phyloP scores from a whole-genome alignment of 35 echinoderm and acorn worm genomes.

The Lytechinus pictus region DNA sequence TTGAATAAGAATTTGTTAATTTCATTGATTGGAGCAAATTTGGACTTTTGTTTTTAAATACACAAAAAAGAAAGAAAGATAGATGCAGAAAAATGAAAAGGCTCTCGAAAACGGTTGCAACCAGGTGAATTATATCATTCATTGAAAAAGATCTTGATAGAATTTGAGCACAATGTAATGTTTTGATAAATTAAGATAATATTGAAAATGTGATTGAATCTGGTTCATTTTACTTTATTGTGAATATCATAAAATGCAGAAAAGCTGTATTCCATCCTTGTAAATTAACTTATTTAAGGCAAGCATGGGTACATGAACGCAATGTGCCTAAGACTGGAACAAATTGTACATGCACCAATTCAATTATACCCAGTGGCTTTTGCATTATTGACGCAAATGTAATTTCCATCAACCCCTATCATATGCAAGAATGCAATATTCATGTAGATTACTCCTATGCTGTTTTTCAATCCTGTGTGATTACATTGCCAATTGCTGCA shows the following conservation, averaged over 20 bases:
- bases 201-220: too few species aligned
- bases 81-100: too few species aligned
- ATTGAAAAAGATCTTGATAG: too few species aligned
- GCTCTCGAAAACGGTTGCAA: too few species aligned
- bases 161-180: too few species aligned
- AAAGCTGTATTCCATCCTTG: neutral
- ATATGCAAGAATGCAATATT: neutral
- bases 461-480: neutral
- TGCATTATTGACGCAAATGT: neutral
- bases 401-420: neutral
- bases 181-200: too few species aligned
- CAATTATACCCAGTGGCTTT: slow-evolving; percentile 3
- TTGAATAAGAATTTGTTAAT: neutral
- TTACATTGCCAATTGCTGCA: neutral
- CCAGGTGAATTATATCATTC: too few species aligned
- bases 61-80: too few species aligned
- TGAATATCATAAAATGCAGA: neutral
- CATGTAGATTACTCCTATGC: neutral
- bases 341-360: neutral
- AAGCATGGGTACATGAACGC: neutral
- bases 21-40: too few species aligned
- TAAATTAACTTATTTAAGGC: neutral
- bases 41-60: too few species aligned
- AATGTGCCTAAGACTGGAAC: neutral
- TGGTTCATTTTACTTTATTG: too few species aligned